Evolutionary conservation across 2,113 vertebrate genomes (phyloP), one percentile per base, ranked within the genome.

Genomic region (Sciurus niger): DNA sequence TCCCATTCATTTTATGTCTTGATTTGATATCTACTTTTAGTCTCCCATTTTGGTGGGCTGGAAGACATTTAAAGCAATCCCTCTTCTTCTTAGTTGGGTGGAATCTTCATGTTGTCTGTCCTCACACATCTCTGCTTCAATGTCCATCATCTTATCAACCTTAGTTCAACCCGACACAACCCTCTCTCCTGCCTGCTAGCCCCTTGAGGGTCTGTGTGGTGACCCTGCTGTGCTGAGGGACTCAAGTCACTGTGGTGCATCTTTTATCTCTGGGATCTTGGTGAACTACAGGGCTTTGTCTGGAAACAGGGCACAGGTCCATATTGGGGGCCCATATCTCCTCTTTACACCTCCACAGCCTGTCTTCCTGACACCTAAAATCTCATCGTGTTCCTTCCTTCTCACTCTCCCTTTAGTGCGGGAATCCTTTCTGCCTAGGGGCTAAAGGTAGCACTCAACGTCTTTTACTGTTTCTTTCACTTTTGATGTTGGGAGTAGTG

Each of bases 11-110:
- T 84, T 72, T 77, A n/a, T 83, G 53, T 30, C 22, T 83, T 68
- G 60, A 68, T 82, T 94, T 58, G 46, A 37, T 84, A 43, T 88
- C n/a, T 91, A 12, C 51, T 82, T 90, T 55, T 79, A 85, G 34
- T 34, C 1, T 80, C 37, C 13, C 7, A 34, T 80, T 87, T 28
- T 68, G 24, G 24, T 58, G 80, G 65, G 65, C 30, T 55, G 1
- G 22, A 89, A 94, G 55, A 76, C 65, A 82, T 40, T 63, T 51
- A 84, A 89, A 55, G 34, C 85, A 20, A 43, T 11, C 2, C 7
- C 4, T 83, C 28, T 30, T 8, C 13, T 88, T 8, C 13, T 88
- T 30, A 72, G 70, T 53, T 84, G n/a, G 25, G 32, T 84, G 14
- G 43, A 65, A 2, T 37, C 43, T 84, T 89, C 46, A n/a, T 84